A percentile compares a stretch with the other conserved stretches of the same genome.
phyloP scores from a whole-genome alignment of 2,797 vertebrate species.

The Tapera naevia region DNA sequence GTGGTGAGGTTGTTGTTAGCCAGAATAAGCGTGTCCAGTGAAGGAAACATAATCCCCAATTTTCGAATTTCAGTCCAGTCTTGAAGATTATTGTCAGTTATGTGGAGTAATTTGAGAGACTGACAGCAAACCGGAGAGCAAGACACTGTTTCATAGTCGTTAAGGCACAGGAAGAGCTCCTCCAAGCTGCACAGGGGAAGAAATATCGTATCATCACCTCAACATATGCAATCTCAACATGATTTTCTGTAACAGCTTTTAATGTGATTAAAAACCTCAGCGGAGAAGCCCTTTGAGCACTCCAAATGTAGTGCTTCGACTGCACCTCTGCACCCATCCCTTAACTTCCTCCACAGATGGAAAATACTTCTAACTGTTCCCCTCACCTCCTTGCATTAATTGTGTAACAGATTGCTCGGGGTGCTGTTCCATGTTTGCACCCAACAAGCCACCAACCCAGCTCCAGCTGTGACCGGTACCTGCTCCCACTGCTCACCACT shows the following conservation, averaged over 20 bases:
- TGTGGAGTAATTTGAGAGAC: conserved; percentile 93
- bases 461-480: rapidly evolving
- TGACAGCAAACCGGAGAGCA: conserved; percentile 85
- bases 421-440: neutral
- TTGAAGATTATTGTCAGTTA: conserved; percentile 95
- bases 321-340: rapidly evolving
- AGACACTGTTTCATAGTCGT: conserved; percentile 89
- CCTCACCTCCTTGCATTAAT: neutral
- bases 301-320: neutral
- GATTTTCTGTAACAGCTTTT: neutral
- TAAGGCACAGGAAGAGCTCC: conserved; percentile 98
- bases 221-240: neutral
- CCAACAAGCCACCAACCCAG: neutral
- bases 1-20: conserved; percentile 90
- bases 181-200: conserved; percentile 83
- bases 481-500: neutral
- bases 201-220: neutral
- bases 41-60: conserved; percentile 91
- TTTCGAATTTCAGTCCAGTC: conserved; percentile 94
- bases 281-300: neutral
- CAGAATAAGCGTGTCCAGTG: conserved; percentile 88
- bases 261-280: neutral
- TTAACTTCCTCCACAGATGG: neutral
- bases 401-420: neutral
- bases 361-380: neutral